phyloP scores from a whole-genome alignment of 2,113 vertebrate genomes.

The Halichoeres trimaculatus region DNA sequence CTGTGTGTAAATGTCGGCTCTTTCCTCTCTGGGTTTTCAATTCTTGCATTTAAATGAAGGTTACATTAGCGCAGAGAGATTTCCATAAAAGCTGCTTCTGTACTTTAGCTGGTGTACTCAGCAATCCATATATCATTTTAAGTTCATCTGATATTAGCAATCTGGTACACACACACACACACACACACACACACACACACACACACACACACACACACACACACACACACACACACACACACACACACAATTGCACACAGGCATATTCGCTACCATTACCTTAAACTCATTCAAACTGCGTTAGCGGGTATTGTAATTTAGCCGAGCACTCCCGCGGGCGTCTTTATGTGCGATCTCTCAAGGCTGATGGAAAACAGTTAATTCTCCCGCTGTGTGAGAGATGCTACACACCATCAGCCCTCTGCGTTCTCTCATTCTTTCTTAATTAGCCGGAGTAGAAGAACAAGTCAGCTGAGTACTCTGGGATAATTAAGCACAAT shows the following conservation, averaged over 20 bases:
- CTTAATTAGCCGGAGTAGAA: constrained; percentile 68
- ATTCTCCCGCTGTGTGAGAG: constrained; percentile 65
- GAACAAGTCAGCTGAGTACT: constrained; percentile 46
- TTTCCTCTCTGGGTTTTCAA: neutral
- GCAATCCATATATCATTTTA: constrained; percentile 36
- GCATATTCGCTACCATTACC: constrained; percentile 44
- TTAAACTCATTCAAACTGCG: constrained; percentile 52
- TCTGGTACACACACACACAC: constrained; percentile 22
- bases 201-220: constrained; percentile 14
- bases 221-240: no score
- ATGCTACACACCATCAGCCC: constrained; percentile 44
- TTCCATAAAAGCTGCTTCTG: neutral
- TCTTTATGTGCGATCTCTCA: constrained; percentile 60
- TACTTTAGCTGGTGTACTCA: constrained; percentile 1
- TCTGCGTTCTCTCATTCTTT: constrained; percentile 53
- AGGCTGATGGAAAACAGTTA: constrained; percentile 69
- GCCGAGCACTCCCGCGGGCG: constrained; percentile 40
- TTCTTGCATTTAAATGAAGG: neutral
- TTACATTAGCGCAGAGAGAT: neutral
- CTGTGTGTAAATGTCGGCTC: neutral
- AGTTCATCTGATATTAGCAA: constrained; percentile 26
- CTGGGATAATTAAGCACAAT: constrained; percentile 68
- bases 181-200: neutral
- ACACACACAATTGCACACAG: constrained; percentile 14
- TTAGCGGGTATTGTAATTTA: constrained; percentile 60